Conservation (phyloP, 2,797 vertebrate species). For the Oreonectes daqikongensis region DNA sequence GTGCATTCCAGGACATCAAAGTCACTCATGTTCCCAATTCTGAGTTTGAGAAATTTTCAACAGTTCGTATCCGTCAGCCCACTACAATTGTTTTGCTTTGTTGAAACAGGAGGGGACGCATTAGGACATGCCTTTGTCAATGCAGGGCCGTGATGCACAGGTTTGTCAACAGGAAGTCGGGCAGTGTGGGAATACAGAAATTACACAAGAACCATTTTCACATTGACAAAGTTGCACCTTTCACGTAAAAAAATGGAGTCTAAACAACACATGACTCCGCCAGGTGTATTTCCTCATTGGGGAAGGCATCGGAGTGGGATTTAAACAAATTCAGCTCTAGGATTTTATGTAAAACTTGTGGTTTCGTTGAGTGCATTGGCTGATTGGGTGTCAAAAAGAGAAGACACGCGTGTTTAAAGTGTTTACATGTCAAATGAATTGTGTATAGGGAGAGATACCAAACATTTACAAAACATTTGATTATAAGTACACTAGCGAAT, state of each 20-base stretch:
- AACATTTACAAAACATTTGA: background rate
- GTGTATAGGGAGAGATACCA: background rate
- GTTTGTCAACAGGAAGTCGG: conserved; percentile 38
- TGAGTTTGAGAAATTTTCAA: conserved; percentile 71
- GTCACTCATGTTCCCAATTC: conserved; percentile 72
- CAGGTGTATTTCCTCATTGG: background rate
- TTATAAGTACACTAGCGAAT: too few species aligned
- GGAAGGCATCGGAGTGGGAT: background rate
- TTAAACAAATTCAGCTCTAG: background rate
- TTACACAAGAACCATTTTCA: conserved; percentile 27
- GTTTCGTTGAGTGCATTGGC: background rate
- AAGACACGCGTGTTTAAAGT: background rate
- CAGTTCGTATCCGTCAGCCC: conserved; percentile 58
- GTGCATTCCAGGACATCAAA: conserved; percentile 78
- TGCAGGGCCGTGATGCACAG: conserved; percentile 20
- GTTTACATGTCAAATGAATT: background rate
- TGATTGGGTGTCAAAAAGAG: background rate
- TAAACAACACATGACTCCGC: background rate
- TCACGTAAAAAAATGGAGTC: background rate
- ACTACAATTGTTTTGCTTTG: conserved; percentile 64
- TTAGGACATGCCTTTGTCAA: conserved; percentile 38
- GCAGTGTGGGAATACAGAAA: conserved; percentile 41
- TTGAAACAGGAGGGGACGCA: conserved; percentile 66
- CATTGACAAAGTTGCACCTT: background rate
- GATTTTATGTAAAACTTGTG: background rate